Percentiles rank a stretch among this genome's conserved stretches.
Conservation (phyloP, 2,113 vertebrate species). For the Pterocles orientalis region DNA sequence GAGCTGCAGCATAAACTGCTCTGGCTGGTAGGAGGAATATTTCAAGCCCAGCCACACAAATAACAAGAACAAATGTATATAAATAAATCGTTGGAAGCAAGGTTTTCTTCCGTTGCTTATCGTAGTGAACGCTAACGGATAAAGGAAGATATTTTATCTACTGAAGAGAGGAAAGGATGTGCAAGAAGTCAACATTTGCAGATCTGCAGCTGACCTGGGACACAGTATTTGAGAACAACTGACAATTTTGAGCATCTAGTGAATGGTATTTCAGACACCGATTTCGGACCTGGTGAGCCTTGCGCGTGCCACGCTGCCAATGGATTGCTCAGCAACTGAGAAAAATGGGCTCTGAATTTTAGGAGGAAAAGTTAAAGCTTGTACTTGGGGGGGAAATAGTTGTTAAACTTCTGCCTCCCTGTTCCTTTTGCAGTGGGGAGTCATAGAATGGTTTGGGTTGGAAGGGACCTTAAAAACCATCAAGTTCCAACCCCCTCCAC, state of each 20-base stretch:
- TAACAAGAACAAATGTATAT: neutral
- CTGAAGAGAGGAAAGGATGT: too few relatives aligned
- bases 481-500: too few relatives aligned
- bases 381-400: neutral
- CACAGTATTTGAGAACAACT: neutral
- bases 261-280: accelerated
- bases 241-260: neutral
- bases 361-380: neutral
- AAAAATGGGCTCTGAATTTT: neutral
- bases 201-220: too few relatives aligned
- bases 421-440: too few relatives aligned
- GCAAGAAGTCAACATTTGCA: neutral
- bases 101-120: neutral
- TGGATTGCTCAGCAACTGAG: neutral
- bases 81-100: neutral
- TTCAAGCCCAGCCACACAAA: neutral
- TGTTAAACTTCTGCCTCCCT: neutral
- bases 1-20: neutral
- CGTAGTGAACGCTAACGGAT: neutral
- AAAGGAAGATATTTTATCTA: neutral
- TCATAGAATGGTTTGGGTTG: too few relatives aligned
- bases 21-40: neutral
- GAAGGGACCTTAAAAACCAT: too few relatives aligned
- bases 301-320: accelerated
- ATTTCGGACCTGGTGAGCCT: neutral